Conservation (phyloP, 2,888 invertebrate genomes). For the Andrena bicolor region DNA sequence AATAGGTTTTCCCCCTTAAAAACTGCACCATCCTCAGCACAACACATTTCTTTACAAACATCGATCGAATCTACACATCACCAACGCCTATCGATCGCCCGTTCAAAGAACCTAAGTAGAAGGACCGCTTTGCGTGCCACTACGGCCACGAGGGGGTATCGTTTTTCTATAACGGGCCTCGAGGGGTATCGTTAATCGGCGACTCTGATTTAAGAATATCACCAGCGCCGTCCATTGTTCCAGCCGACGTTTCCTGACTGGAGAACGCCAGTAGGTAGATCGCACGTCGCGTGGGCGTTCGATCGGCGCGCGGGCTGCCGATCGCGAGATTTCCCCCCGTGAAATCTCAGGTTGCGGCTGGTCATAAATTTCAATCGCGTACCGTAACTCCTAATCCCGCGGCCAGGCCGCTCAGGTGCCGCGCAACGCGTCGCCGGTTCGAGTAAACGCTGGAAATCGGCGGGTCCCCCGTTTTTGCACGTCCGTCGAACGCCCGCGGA, state of each 20-base stretch:
- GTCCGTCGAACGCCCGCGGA: not conserved
- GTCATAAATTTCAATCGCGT: conserved; percentile 50
- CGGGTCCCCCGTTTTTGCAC: not conserved
- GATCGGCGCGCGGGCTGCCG: conserved; percentile 52
- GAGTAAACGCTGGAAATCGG: not conserved
- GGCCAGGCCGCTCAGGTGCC: not conserved
- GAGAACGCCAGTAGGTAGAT: conserved; percentile 45
- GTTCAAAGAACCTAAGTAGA: conserved; percentile 3
- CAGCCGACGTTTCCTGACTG: conserved; percentile 54
- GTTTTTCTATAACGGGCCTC: conserved; percentile 47
- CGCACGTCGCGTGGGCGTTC: conserved; percentile 52
- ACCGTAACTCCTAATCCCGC: conserved; percentile 35
- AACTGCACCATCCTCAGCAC: too few relatives aligned
- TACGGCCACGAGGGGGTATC: not conserved
- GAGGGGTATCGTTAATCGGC: conserved; percentile 55
- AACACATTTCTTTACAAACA: too few relatives aligned
- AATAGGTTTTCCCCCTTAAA: too few relatives aligned
- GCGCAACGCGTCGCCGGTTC: not conserved
- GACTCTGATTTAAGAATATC: conserved; percentile 56
- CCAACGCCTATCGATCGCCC: not conserved
- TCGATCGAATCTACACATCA: not conserved
- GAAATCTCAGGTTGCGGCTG: conserved; percentile 23
- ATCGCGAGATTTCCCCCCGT: conserved; percentile 40
- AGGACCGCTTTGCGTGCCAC: conserved; percentile 21
- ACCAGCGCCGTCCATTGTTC: conserved; percentile 59